phyloP scores from a whole-genome alignment of 2,113 vertebrate genomes.

The Zapus hudsonius region DNA sequence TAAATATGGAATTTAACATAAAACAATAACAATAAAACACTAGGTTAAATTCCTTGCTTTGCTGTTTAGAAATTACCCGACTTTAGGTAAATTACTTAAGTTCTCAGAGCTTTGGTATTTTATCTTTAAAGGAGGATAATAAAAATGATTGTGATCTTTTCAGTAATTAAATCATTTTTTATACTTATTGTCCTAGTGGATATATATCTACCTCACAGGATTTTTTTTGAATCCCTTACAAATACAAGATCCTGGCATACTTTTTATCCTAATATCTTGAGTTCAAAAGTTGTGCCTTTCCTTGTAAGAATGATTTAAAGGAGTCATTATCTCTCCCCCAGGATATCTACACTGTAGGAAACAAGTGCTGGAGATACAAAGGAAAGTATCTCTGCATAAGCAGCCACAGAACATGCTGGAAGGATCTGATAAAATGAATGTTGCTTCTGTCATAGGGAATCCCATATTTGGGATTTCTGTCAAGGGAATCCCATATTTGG shows the following conservation, averaged over 20 bases:
- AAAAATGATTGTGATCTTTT: constrained; percentile 25
- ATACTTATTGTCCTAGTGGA: not conserved
- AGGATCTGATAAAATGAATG: not conserved
- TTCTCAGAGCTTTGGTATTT: constrained; percentile 17
- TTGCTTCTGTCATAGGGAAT: not conserved
- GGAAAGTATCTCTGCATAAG: not conserved
- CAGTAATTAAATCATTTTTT: not conserved
- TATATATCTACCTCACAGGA: constrained; percentile 2
- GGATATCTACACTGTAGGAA: not conserved
- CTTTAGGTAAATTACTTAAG: constrained; percentile 9
- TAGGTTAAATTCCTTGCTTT: constrained; percentile 34
- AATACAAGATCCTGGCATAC: not conserved
- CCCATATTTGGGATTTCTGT: not conserved
- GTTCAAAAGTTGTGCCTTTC: not conserved
- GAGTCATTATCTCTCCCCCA: not conserved
- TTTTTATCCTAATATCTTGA: not conserved
- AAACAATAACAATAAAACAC: not conserved
- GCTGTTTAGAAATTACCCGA: not conserved
- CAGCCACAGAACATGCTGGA: not conserved
- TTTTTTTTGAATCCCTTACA: constrained; percentile 21
- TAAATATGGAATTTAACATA: not conserved
- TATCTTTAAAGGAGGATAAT: constrained; percentile 1
- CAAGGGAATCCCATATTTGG: not conserved
- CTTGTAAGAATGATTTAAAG: not conserved
- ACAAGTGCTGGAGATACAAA: not conserved